These are phyloP conservation scores for Agelastica alni DNA, from an alignment of 2,888 invertebrate genomes.

Conservation along the genomic window DNA sequence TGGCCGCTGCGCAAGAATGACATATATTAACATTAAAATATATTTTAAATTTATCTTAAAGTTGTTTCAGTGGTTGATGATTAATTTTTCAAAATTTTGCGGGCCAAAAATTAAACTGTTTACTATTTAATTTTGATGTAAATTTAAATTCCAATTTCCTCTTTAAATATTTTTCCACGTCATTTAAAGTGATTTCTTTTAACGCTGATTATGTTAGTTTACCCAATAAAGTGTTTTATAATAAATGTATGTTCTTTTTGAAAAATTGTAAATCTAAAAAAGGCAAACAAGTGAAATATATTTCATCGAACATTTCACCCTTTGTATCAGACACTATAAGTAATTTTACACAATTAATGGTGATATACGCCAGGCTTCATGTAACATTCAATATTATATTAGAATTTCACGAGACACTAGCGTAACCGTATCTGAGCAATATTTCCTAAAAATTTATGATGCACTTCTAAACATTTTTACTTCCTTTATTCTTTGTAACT, in stretches of 20 bases:
- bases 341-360: slow-evolving; percentile 23
- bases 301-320: slow-evolving; percentile 21
- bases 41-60: too few relatives aligned
- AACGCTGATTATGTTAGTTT: too few relatives aligned
- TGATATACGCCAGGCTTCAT: slow-evolving; percentile 23
- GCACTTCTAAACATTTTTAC: slow-evolving; percentile 13
- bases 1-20: too few relatives aligned
- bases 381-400: slow-evolving; percentile 23
- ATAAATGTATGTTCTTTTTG: slow-evolving; percentile 8
- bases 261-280: slow-evolving; percentile 12
- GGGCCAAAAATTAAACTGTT: too few relatives aligned
- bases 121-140: too few relatives aligned
- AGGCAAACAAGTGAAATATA: slow-evolving; percentile 14
- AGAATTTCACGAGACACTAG: slow-evolving; percentile 20
- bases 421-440: slow-evolving; percentile 21
- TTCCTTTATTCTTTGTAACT: slow-evolving; percentile 15
- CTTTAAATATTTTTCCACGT: too few relatives aligned
- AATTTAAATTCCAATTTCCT: too few relatives aligned
- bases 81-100: too few relatives aligned
- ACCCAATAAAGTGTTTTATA: too few relatives aligned
- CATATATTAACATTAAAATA: too few relatives aligned
- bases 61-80: too few relatives aligned
- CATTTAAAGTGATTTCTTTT: too few relatives aligned
- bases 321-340: slow-evolving; percentile 21
- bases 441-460: slow-evolving; percentile 21